Base-by-base conservation (phyloP, 2,888 invertebrate species). In the Andrena chrysosceles region DNA sequence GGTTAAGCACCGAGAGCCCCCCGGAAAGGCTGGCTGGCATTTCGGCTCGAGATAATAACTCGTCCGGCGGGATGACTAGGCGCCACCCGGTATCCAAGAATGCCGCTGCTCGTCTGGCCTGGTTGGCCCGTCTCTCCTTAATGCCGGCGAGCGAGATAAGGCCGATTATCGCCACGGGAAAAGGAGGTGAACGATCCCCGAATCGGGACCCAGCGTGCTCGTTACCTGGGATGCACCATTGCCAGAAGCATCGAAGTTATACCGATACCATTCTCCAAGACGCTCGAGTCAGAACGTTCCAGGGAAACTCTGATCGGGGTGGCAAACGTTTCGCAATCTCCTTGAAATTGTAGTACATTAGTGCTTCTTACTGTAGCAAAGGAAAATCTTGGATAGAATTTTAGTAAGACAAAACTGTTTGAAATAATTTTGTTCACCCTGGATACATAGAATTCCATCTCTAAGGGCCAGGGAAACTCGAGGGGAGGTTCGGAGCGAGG, bases 31-130 rank as follows among this genome's bases (percentile, higher is more conserved):
- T 72, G 70, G 63, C 70, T 63, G 77, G 77, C 62, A 84, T 87
- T 85, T 86, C 82, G 86, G 84, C 83, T 85, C 81, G 88, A 91
- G 91, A 91, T 92, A 91, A 91, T 91, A 91, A 91, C 90, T 92
- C 87, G 91, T 90, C 85, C 84, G 78, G 77, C 85, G 75, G 84
- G 89, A 90, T 89, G 89, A 90, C 90, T 91, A 89, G 92, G 90
- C 91, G 89, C 89, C 90, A 89, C 81, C 88, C 89, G 83, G 81
- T 86, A 88, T 90, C 86, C 91, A 90, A 88, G 90, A 92, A 92
- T 92, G 91, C 87, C 87, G 91, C 84, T 85, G 85, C 79, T 87
- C 68, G 67, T 83, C 80, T 67, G 52, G 64, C 23, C 67, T 64
- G 67, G 62, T 80, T 70, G 75, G 78, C 77, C 82, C 73, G 81